Percentiles rank a stretch among this genome's conserved stretches.
phyloP scores from a whole-genome alignment of 2,888 invertebrate species.

The Troides oblongomaculatus region DNA sequence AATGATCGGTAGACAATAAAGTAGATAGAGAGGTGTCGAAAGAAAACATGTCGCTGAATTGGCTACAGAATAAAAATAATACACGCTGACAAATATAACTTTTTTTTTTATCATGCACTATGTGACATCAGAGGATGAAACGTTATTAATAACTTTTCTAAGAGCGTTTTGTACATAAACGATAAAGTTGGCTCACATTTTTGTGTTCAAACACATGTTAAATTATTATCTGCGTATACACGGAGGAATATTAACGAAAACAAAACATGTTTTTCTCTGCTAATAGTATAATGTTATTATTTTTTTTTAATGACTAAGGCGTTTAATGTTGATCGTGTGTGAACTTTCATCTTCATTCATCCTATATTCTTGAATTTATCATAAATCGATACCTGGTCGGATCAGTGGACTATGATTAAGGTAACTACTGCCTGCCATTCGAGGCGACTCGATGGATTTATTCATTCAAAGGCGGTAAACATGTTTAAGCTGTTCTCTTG shows the following conservation, averaged over 20 bases:
- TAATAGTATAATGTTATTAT: background rate
- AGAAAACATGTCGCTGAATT: conserved; percentile 3
- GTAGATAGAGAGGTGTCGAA: background rate
- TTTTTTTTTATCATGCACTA: conserved; percentile 21
- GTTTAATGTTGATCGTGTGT: background rate
- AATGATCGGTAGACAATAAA: background rate
- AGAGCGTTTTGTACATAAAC: conserved; percentile 20
- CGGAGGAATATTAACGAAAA: conserved; percentile 4
- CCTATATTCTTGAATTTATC: too few relatives aligned
- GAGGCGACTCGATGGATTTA: too few relatives aligned
- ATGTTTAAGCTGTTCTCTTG: too few relatives aligned
- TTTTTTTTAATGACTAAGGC: background rate
- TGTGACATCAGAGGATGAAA: conserved; percentile 25
- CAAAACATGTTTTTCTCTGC: conserved; percentile 14
- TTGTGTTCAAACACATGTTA: conserved; percentile 2
- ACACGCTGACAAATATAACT: conserved; percentile 20
- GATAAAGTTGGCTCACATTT: conserved; percentile 21
- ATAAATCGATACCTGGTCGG: too few relatives aligned
- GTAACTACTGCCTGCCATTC: too few relatives aligned
- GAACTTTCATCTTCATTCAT: too few relatives aligned
- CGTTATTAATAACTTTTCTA: conserved; percentile 27
- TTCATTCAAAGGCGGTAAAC: too few relatives aligned
- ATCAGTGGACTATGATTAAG: too few relatives aligned
- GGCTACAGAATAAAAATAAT: conserved; percentile 19
- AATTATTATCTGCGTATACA: conserved; percentile 12